These are phyloP conservation scores for Anthrax anthrax DNA, from an alignment of 2,888 invertebrate species.

Conservation along the genomic window DNA sequence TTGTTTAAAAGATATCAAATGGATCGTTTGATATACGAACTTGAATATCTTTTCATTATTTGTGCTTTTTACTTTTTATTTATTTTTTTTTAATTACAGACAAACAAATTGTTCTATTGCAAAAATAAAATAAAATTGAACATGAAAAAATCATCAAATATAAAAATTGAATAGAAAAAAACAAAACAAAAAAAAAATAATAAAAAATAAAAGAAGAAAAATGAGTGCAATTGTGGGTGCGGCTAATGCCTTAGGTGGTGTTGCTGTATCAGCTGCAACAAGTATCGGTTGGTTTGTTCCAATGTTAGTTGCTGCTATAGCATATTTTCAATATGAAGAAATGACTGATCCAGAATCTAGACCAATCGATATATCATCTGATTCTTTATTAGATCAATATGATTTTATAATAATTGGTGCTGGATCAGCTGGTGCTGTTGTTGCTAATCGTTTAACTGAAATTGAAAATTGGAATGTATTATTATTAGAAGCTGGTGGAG, in stretches of 20 bases:
- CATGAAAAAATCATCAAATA: no score
- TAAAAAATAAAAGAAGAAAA: slow-evolving; percentile 10
- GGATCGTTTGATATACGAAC: no score
- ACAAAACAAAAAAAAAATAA: no score
- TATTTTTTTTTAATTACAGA: no score
- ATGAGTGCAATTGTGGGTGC: slow-evolving; percentile 54
- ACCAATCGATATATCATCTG: slow-evolving; percentile 54
- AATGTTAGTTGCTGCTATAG: slow-evolving; percentile 68
- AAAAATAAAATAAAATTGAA: no score
- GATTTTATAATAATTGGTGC: slow-evolving; percentile 79
- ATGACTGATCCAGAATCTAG: slow-evolving; percentile 69
- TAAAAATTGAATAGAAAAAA: no score
- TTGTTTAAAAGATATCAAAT: no score
- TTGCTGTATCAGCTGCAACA: slow-evolving; percentile 51
- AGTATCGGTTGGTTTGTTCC: slow-evolving; percentile 71
- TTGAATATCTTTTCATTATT: no score
- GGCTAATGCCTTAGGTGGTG: slow-evolving; percentile 51
- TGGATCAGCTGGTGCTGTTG: slow-evolving; percentile 78
- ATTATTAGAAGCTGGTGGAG: slow-evolving; percentile 73
- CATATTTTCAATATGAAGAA: slow-evolving; percentile 79
- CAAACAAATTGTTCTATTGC: no score
- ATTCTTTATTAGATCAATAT: slow-evolving; percentile 47
- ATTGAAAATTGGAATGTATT: slow-evolving; percentile 66
- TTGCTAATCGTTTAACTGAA: slow-evolving; percentile 70
- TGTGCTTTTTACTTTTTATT: no score